Conservation (phyloP, 2,797 vertebrate species). For the Babyrousa celebensis region DNA sequence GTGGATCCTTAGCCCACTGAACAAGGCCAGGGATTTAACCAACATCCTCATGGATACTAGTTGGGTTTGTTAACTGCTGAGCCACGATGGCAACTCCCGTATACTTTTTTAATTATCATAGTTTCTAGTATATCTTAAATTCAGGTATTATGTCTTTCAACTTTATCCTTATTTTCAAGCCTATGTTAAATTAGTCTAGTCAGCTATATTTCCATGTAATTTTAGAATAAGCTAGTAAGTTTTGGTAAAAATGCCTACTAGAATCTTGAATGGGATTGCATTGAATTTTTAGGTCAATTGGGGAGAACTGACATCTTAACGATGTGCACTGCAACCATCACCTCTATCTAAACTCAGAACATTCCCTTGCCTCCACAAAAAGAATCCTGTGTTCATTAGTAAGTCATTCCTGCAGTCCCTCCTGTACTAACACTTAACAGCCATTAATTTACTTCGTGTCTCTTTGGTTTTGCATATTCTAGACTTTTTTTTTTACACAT, state of each 20-base stretch:
- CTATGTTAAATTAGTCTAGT: neutral
- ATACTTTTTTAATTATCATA: neutral
- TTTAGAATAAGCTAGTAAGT: neutral
- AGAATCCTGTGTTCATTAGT: neutral
- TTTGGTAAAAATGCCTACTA: neutral
- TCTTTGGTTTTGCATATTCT: neutral
- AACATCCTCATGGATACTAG: too few species aligned
- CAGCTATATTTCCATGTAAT: neutral
- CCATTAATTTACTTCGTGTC: neutral
- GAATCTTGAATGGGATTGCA: neutral
- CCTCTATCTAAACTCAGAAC: neutral
- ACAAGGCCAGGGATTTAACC: too few species aligned
- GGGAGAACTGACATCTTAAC: neutral
- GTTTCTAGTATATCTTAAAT: neutral
- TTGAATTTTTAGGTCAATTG: neutral
- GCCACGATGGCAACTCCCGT: neutral
- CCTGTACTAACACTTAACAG: neutral
- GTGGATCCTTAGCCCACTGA: too few species aligned
- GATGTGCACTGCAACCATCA: neutral
- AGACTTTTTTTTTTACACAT: neutral
- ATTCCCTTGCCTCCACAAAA: neutral
- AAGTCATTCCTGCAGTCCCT: neutral
- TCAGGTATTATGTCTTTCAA: neutral
- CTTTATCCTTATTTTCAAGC: neutral
- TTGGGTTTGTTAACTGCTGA: too few species aligned